A percentile compares a stretch with the other conserved stretches of the same genome.
These are phyloP conservation scores for Platygyra sinensis DNA, from an alignment of 64 coral and sea anemone genomes.

Conservation along the genomic window DNA sequence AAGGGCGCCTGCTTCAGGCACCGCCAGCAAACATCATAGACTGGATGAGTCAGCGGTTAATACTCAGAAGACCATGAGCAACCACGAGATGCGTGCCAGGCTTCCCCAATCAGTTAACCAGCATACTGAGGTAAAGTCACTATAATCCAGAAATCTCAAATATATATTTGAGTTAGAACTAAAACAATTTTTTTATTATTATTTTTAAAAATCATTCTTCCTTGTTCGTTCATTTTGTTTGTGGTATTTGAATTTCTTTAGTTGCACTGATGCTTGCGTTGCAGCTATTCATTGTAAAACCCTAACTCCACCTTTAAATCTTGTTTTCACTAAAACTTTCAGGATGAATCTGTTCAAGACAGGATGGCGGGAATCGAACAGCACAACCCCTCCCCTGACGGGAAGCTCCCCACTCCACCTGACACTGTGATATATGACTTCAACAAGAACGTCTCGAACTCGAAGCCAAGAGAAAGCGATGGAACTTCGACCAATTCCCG, in stretches of 20 bases:
- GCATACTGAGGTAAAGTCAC: not conserved
- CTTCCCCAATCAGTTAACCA: not conserved
- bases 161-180: not conserved
- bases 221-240: no score
- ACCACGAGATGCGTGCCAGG: not conserved
- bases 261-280: no score
- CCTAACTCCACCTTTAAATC: no score
- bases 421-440: not conserved
- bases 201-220: not conserved
- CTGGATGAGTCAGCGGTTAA: not conserved
- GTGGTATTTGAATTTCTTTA: no score
- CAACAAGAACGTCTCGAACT: constrained; percentile 11
- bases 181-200: not conserved
- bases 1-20: not conserved
- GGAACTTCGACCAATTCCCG: not conserved
- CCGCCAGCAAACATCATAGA: not conserved
- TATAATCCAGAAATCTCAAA: not conserved
- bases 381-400: not conserved
- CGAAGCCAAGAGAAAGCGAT: not conserved
- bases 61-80: not conserved
- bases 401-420: not conserved
- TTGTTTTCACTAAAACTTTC: not conserved
- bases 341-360: not conserved
- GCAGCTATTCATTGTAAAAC: no score
- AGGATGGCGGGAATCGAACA: not conserved